Base-by-base conservation (phyloP, 2,888 invertebrate genomes). In the Gymnoscelis rufifasciata region DNA sequence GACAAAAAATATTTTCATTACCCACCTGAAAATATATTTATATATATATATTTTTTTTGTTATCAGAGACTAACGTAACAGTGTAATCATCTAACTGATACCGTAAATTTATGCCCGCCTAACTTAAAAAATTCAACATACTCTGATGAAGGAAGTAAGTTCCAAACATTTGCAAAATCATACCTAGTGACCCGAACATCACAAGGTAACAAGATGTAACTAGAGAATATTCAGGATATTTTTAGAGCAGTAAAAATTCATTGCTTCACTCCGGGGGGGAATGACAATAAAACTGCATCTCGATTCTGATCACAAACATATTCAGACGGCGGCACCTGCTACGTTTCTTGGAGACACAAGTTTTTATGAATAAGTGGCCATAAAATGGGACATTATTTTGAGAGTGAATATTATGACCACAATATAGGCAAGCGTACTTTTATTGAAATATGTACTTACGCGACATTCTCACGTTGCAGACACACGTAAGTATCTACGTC, bases 241-340 rank as follows among this genome's bases (percentile, higher is more conserved):
- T 54, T 57, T 50, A 50, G 38, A 15, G 46, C 42, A 48, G 36
- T 55, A 55, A 52, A 59, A 55, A 56, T 59, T 56, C 51, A 57
- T 50, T 46, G 47, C 51, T 51, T 42, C 48, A 45, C 47, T 45
- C 75, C 23, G 35, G 68, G 57, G 65, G 66, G 64, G 65, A 72
- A 73, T 80, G 80, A 83, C 82, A 84, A 83, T 86, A 86, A 87
- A 86, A 84, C 71, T 87, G 84, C 87, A 84, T 84, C 77, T 76
- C 83, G 74, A 83, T 87, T 83, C 86, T 75, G 81, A 83, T 83
- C 84, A 83, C 83, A 84, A 79, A 72, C 81, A 83, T 86, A 83
- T 84, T 83, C 81, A 78, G 74, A 78, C 74, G 71, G 69, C 74
- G 65, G 68, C 87, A 86, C 83, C 86, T 86, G 87, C 71, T 84